Conservation (phyloP, 2,888 invertebrate species). For the Caenorhabditis plicata region DNA sequence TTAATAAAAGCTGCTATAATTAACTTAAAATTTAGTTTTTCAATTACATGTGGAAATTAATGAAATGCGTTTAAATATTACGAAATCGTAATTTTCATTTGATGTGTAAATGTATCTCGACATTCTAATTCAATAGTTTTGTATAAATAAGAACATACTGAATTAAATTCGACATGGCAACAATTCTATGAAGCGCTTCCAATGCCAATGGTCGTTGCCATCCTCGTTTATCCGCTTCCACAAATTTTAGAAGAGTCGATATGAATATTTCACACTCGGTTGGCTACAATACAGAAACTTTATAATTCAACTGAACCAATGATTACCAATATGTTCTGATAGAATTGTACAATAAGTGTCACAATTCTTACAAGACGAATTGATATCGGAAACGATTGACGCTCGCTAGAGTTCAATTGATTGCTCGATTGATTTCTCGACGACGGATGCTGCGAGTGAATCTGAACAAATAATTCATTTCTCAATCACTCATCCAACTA, state of each 20-base stretch:
- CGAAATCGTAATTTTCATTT: too few relatives aligned
- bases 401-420: constrained; percentile 73
- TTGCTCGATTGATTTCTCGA: constrained; percentile 11
- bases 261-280: constrained; percentile 98
- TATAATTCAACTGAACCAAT: neutral
- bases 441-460: constrained; percentile 30
- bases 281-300: constrained; percentile 68
- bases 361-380: constrained; percentile 90
- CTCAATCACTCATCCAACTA: too few relatives aligned
- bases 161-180: constrained; percentile 45
- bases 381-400: constrained; percentile 93
- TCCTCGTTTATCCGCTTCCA: constrained; percentile 90
- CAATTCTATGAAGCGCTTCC: constrained; percentile 90
- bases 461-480: too few relatives aligned
- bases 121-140: too few relatives aligned
- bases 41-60: too few relatives aligned
- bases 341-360: constrained; percentile 84
- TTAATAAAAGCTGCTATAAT: too few relatives aligned
- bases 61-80: too few relatives aligned
- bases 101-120: too few relatives aligned
- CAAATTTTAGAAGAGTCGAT: constrained; percentile 90
- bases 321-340: constrained; percentile 54
- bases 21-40: too few relatives aligned
- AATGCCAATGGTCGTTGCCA: constrained; percentile 94
- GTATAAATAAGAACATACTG: constrained; percentile 14